These are phyloP conservation scores for Telmatochromis brichardi DNA, from an alignment of 2,113 vertebrate genomes.

Conservation along the genomic window DNA sequence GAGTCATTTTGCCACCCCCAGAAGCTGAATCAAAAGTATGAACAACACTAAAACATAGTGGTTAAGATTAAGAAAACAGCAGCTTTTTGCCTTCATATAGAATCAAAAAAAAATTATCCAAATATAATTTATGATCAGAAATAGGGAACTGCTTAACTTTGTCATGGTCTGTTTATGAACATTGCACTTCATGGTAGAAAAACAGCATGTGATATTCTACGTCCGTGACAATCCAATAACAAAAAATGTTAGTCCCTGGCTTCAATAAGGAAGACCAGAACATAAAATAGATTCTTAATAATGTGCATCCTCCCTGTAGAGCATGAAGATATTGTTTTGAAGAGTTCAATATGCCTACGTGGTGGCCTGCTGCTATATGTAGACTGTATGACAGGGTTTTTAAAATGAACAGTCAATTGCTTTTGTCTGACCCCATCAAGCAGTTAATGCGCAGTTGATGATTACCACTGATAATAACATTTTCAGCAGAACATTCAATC, in stretches of 20 bases:
- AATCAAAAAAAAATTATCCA: background rate
- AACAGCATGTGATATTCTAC: background rate
- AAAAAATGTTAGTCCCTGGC: background rate
- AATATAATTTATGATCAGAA: background rate
- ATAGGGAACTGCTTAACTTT: background rate
- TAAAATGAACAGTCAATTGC: background rate
- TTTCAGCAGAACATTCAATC: background rate
- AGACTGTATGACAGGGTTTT: background rate
- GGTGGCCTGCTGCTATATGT: background rate
- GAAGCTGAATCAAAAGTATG: background rate
- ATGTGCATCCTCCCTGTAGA: background rate
- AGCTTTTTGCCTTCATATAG: background rate
- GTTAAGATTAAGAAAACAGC: background rate
- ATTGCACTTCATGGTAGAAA: background rate
- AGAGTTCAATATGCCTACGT: background rate
- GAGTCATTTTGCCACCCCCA: background rate
- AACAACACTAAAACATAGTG: background rate
- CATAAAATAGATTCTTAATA: background rate
- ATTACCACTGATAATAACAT: background rate
- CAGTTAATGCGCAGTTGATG: background rate
- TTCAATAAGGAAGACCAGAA: background rate
- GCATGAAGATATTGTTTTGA: background rate
- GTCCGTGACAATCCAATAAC: background rate
- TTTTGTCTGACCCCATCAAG: background rate
- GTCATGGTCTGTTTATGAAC: background rate